Conservation (phyloP, 2,113 vertebrate species). For the Callionymus lyra region DNA sequence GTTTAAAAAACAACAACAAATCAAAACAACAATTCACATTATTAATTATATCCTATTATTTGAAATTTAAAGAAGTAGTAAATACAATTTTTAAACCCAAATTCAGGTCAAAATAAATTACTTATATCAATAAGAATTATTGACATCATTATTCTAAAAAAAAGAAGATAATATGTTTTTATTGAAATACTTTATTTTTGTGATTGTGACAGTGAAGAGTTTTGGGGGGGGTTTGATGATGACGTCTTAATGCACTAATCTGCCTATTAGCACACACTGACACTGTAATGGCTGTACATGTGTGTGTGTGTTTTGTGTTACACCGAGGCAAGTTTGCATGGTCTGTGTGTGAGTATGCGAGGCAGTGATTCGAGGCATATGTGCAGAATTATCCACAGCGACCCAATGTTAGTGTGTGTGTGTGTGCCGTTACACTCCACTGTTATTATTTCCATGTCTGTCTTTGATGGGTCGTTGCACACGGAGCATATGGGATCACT, state of each 20-base stretch:
- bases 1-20: background rate
- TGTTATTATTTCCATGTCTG: slow-evolving; percentile 60
- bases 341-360: slow-evolving; percentile 45
- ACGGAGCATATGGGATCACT: slow-evolving; percentile 47
- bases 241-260: slow-evolving; percentile 30
- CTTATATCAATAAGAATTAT: too few species aligned
- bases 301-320: slow-evolving; percentile 15
- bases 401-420: slow-evolving; percentile 17
- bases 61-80: background rate
- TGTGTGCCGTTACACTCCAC: slow-evolving; percentile 40
- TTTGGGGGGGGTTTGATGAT: too few species aligned
- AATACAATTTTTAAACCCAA: background rate
- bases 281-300: slow-evolving; percentile 20
- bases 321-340: slow-evolving; percentile 7
- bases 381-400: slow-evolving; percentile 50
- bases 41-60: too few species aligned
- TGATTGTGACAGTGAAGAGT: too few species aligned
- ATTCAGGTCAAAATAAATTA: background rate
- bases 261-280: slow-evolving; percentile 50
- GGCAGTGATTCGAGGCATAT: slow-evolving; percentile 53
- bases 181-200: background rate
- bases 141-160: too few species aligned
- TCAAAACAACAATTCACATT: background rate
- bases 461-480: slow-evolving; percentile 59
- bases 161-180: too few species aligned